phyloP scores from a whole-genome alignment of 2,113 vertebrate species.

The Malaclemys terrapin region DNA sequence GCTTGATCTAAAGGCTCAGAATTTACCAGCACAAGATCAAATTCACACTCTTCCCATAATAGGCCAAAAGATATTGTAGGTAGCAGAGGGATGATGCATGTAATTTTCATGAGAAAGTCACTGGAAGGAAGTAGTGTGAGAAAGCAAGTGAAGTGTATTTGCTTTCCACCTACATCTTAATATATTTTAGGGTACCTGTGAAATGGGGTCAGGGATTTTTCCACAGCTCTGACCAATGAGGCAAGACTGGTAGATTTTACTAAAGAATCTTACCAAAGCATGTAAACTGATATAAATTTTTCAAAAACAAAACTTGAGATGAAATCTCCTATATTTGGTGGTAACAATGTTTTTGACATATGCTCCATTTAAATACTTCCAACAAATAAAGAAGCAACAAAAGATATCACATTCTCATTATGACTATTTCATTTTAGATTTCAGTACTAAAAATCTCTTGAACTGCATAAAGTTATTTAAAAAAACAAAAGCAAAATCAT shows the following conservation, averaged over 20 bases:
- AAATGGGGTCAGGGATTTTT: not conserved
- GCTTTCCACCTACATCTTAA: not conserved
- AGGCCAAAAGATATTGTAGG: not conserved
- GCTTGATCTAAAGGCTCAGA: not conserved
- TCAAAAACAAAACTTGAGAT: rapidly evolving
- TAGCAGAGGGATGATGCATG: not conserved
- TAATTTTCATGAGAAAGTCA: not conserved
- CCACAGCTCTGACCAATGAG: not conserved
- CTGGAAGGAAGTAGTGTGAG: not conserved
- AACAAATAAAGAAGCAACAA: not conserved
- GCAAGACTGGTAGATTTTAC: not conserved
- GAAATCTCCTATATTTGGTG: not conserved
- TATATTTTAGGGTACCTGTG: not conserved
- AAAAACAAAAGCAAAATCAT: not conserved
- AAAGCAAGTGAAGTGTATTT: not conserved
- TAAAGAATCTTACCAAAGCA: rapidly evolving
- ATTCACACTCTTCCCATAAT: not conserved
- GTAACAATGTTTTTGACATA: not conserved
- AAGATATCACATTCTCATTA: not conserved
- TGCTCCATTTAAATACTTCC: not conserved
- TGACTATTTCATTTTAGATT: not conserved
- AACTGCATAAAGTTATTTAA: not conserved
- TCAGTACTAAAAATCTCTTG: rapidly evolving
- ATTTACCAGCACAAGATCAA: not conserved
- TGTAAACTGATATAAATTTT: not conserved